phyloP scores from a whole-genome alignment of 2,113 vertebrate species.

The Nycticebus coucang region DNA sequence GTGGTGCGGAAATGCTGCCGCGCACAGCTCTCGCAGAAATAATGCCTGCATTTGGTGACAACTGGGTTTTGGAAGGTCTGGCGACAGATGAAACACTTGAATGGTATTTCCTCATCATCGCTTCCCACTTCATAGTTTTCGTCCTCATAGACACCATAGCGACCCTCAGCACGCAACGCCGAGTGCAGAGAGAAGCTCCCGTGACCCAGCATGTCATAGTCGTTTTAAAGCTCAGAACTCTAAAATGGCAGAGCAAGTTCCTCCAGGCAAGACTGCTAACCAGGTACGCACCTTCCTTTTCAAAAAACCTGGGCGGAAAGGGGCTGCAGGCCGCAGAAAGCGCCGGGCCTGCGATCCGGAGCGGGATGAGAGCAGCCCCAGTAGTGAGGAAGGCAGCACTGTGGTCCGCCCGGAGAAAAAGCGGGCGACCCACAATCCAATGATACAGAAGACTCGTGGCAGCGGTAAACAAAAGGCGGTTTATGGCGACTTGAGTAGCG shows the following conservation, averaged over 20 bases:
- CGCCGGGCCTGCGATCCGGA: conserved; percentile 30
- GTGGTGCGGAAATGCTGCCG: conserved; percentile 96
- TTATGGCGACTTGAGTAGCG: conserved; percentile 85
- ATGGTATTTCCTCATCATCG: conserved; percentile 95
- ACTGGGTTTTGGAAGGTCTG: conserved; percentile 95
- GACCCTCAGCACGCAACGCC: conserved; percentile 84
- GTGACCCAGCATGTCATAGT: neutral
- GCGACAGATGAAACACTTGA: conserved; percentile 98
- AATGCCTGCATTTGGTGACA: conserved; percentile 97
- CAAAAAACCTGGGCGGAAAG: conserved; percentile 66
- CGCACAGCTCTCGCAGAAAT: conserved; percentile 96
- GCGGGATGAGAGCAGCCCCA: conserved; percentile 44
- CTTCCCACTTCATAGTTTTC: conserved; percentile 99
- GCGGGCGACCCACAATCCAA: conserved; percentile 87
- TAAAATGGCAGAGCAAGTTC: conserved; percentile 67
- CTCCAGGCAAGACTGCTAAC: neutral
- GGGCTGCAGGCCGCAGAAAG: conserved; percentile 68
- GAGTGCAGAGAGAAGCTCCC: neutral
- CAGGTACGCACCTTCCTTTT: conserved; percentile 77
- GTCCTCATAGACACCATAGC: conserved; percentile 94
- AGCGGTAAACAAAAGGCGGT: conserved; percentile 81
- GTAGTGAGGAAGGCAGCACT: conserved; percentile 78
- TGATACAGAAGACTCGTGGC: conserved; percentile 92
- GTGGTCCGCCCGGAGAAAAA: conserved; percentile 91
- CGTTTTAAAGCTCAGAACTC: neutral